These are phyloP conservation scores for Felis catus DNA, from an alignment of 2,113 vertebrate species.

Conservation along the genomic window DNA sequence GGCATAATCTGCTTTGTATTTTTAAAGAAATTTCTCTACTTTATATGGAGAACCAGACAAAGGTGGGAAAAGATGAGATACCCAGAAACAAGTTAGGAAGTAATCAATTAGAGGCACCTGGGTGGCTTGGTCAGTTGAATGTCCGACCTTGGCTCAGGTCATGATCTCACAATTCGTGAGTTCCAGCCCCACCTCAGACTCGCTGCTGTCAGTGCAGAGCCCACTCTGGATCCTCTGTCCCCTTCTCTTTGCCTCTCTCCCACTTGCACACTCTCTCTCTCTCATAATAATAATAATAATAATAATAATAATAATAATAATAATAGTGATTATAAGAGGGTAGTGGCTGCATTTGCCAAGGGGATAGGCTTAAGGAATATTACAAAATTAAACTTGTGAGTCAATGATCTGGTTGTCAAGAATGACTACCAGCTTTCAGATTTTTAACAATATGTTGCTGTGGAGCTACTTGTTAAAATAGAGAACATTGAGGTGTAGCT, in stretches of 20 bases:
- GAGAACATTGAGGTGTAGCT: not conserved
- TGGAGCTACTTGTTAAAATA: not conserved
- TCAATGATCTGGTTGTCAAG: not conserved
- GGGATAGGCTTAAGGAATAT: not conserved
- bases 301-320: no score
- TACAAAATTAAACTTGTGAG: not conserved
- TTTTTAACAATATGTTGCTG: not conserved
- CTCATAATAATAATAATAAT: no score
- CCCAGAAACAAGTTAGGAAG: not conserved
- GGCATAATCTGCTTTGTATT: not conserved
- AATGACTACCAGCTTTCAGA: not conserved
- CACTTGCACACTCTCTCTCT: no score
- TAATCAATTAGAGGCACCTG: not conserved
- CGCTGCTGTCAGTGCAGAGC: no score
- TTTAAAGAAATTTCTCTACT: not conserved
- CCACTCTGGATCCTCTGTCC: no score
- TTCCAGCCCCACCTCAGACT: no score
- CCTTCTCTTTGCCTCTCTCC: no score
- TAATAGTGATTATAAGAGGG: not conserved
- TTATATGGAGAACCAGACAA: not conserved
- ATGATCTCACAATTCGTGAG: no score
- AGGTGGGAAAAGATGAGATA: not conserved
- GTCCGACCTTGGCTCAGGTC: no score
- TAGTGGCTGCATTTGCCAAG: not conserved
- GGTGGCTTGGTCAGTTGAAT: no score